Base-by-base conservation (phyloP, 2,113 vertebrate genomes). In the Amblyopsis rosae region DNA sequence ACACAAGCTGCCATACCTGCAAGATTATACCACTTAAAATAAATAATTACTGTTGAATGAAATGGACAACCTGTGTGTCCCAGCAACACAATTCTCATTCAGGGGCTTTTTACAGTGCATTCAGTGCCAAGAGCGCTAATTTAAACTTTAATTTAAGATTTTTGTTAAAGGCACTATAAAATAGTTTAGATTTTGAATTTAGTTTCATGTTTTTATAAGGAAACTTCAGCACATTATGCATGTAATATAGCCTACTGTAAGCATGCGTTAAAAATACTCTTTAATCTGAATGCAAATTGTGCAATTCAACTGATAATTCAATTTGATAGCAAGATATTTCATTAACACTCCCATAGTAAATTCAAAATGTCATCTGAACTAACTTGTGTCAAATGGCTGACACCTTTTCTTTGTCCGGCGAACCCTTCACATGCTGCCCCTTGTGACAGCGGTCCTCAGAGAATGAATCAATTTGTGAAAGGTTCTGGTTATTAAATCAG, bases 401-500 rank as follows among this genome's bases (percentile, higher is more conserved):
- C 45, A 67, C 68, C 45, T 75, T 49, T 17, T 46, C 76, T 75
- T 56, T 67, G 61, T 59, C 65, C 69, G 77, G 56, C 32, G 15
- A 80, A 72, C 67, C 71, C 70, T 76, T 88, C 73, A 70, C 77
- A 81, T 72, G 47, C 58, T 67, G 69, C 71, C 75, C 70, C 54
- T 62, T 72, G 70, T 76, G 85, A 86, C 81, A 76, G 79, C 61
- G 62, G 72, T 77, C 76, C 73, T 77, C 46, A 70, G 74, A 88
- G 82, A 85, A 86, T 82, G 83, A 91, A 89, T 90, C 86, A 87
- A 90, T 92, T 92, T 88, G 84, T 89, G 83, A 75, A 88, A 84
- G 76, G 78, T 72, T 76, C 68, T 70, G 88, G 86, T 89, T 89
- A 89, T 90, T 89, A 88, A 88, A 87, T 82, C 84, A 91, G 90